phyloP scores from a whole-genome alignment of 92 coral and sea anemone species.

The Siderastrea radians region DNA sequence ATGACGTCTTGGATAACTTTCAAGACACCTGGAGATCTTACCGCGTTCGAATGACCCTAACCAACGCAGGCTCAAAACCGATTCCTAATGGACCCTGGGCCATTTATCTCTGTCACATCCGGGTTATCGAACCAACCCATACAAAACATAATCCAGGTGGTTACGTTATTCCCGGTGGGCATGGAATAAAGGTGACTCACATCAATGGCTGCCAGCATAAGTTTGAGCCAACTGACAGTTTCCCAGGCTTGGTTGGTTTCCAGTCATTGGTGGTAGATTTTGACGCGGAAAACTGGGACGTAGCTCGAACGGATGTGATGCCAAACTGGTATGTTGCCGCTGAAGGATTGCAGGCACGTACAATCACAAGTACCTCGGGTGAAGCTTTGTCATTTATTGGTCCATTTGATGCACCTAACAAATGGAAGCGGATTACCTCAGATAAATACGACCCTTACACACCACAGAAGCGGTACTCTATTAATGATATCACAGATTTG shows the following conservation, averaged over 20 bases:
- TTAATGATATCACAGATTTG: conserved; percentile 63
- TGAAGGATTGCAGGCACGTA: conserved; percentile 90
- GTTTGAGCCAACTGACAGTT: conserved; percentile 87
- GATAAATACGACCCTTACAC: conserved; percentile 88
- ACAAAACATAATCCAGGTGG: conserved; percentile 85
- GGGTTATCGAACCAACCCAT: conserved; percentile 87
- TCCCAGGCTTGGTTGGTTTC: conserved; percentile 72
- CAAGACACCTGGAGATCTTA: conserved; percentile 90
- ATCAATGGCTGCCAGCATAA: conserved; percentile 93
- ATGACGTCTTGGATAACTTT: conserved; percentile 91
- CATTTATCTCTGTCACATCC: conserved; percentile 91
- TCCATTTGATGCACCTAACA: conserved; percentile 69
- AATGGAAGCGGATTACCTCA: conserved; percentile 86
- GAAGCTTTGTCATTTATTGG: conserved; percentile 90
- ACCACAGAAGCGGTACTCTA: conserved; percentile 76
- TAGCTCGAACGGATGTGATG: conserved; percentile 94
- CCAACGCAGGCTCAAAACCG: conserved; percentile 76
- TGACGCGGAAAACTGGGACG: conserved; percentile 89
- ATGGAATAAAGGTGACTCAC: conserved; percentile 81
- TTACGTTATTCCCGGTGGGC: conserved; percentile 79
- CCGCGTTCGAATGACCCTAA: conserved; percentile 82
- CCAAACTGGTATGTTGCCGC: conserved; percentile 95
- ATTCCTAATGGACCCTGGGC: conserved; percentile 89
- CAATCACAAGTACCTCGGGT: conserved; percentile 91
- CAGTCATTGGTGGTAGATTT: conserved; percentile 68